A percentile compares a stretch with the other conserved stretches of the same genome.
These are phyloP conservation scores for Drosophila kurseongensis DNA, from an alignment of 1,140 invertebrate species.

Conservation along the genomic window DNA sequence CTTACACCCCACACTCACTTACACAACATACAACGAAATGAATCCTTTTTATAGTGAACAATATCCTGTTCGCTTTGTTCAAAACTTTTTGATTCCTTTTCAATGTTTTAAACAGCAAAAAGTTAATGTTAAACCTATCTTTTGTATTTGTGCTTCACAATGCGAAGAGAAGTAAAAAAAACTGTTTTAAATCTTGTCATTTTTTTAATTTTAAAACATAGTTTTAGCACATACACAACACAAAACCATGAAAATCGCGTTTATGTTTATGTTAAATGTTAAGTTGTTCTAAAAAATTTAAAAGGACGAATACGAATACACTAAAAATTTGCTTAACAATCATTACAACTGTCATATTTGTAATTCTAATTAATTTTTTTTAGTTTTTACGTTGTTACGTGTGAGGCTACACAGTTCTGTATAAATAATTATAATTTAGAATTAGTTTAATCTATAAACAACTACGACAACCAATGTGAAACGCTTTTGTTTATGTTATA, in stretches of 20 bases:
- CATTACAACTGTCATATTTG: conserved; percentile 35
- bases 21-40: conserved; percentile 43
- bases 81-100: conserved; percentile 37
- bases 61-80: conserved; percentile 22
- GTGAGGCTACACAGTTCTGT: conserved; percentile 50
- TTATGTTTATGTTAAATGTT: conserved; percentile 28
- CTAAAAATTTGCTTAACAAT: conserved; percentile 18
- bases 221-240: conserved; percentile 11
- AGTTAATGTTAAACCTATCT: conserved; percentile 6
- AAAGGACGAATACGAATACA: conserved; percentile 8
- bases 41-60: conserved; percentile 37
- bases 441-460: conserved; percentile 24
- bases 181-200: conserved; percentile 61
- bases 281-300: conserved; percentile 20
- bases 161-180: conserved; percentile 10
- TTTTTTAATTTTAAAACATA: conserved; percentile 32
- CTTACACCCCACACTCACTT: conserved; percentile 12
- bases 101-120: conserved; percentile 39
- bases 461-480: conserved; percentile 30
- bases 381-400: conserved; percentile 58
- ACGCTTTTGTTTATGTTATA: conserved; percentile 46
- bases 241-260: conserved; percentile 8
- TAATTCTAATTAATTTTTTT: conserved; percentile 37
- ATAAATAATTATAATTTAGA: conserved; percentile 19
- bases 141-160: conserved; percentile 22